Evolutionary conservation across 2,113 vertebrate species (phyloP), one percentile per base, ranked within the genome.

Genomic region (Passer domesticus): DNA sequence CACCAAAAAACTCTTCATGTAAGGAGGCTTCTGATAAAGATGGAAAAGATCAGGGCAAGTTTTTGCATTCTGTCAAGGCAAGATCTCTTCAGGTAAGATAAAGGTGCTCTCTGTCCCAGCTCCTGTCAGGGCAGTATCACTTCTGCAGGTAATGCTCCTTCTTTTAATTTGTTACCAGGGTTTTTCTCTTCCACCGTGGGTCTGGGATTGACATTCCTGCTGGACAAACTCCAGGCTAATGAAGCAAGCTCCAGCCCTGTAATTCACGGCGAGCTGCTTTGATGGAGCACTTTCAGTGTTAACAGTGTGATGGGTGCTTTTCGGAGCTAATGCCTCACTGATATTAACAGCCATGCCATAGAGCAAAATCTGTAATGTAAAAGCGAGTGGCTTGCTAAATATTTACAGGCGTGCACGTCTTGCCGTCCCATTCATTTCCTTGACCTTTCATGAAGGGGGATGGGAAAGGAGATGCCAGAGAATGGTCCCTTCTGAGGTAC

Each of bases 341-440:
- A 92, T 95, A 95, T 96, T 95, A 96, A 95, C 76, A 19, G 86
- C 90, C 63, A 24, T 90, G 62, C 88, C 93, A 91, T 9, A 30
- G 91, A 96, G 91, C 81, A 72, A 90, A 96, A 96, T 95, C 95
- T 92, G 88, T 85, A 96, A 95, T 91, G 92, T 90, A 96, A 94
- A 97, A 96, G 89, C 33, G 6, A 94, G 84, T 44, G 56, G 59
- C 86, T 96, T 94, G 89, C 94, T 96, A 95, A 85, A 93, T 93
- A 96, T 95, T 96, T 95, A 95, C 93, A 96, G 79, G 92, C 73
- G 33, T 62, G 75, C 68, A 79, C 89, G 92, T 93, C 90, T 94
- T 5, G 5, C 80, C 90, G 94, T 95, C 97, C 96, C 94, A 95
- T 96, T 95, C 95, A 94, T 96, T 96, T 92, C 95, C 92, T 85